Percentiles rank a stretch among this genome's conserved stretches.
phyloP scores from a whole-genome alignment of 2,797 vertebrate genomes.

The Danio kyathit region DNA sequence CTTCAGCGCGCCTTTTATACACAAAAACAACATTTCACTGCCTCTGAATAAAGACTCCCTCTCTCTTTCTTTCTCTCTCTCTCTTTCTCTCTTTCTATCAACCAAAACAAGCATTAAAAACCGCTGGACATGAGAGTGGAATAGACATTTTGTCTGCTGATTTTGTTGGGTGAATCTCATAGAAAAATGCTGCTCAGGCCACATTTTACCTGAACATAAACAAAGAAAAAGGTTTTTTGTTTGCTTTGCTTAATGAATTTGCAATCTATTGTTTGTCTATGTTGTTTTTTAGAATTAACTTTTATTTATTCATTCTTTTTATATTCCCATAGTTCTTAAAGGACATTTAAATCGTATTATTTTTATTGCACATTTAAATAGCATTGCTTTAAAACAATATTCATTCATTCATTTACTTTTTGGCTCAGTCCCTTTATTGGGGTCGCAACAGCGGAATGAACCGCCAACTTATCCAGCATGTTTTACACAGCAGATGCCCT shows the following conservation, averaged over 20 bases:
- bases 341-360: too few relatives aligned
- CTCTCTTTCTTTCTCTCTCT: slow-evolving; percentile 6
- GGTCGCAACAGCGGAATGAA: too few relatives aligned
- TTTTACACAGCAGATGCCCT: too few relatives aligned
- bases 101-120: neutral
- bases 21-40: slow-evolving; percentile 38
- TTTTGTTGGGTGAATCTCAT: neutral
- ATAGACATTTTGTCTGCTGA: neutral
- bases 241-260: neutral
- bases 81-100: slow-evolving; percentile 11
- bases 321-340: too few relatives aligned
- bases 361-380: too few relatives aligned
- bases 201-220: neutral
- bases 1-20: slow-evolving; percentile 35
- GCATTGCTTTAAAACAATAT: too few relatives aligned
- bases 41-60: slow-evolving; percentile 53
- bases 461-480: too few relatives aligned
- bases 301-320: too few relatives aligned
- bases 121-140: neutral
- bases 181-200: neutral
- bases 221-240: neutral
- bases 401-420: too few relatives aligned
- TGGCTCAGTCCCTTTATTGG: too few relatives aligned
- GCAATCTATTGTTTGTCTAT: neutral
- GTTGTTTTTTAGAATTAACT: too few relatives aligned